These are phyloP conservation scores for Athalia cordata DNA, from an alignment of 2,888 invertebrate genomes.

Conservation along the genomic window DNA sequence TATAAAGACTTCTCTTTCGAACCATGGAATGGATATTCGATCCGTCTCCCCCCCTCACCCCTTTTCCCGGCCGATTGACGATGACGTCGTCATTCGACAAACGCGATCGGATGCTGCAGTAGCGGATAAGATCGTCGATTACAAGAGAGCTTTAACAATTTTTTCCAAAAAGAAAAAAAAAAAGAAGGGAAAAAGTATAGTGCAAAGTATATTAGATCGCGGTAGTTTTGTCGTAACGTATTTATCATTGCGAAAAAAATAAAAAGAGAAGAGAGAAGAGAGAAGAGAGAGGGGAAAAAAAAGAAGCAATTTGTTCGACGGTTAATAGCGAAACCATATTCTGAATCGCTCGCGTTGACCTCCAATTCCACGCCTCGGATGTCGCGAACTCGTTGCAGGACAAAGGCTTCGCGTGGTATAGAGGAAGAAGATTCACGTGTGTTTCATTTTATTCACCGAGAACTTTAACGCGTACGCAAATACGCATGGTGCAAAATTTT, in stretches of 20 bases:
- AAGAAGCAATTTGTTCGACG: conserved; percentile 18
- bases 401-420: conserved; percentile 29
- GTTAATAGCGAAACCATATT: conserved; percentile 37
- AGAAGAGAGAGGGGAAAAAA: too few relatives aligned
- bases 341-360: conserved; percentile 23
- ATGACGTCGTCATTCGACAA: too few relatives aligned
- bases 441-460: too few relatives aligned
- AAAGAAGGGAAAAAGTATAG: too few relatives aligned
- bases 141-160: too few relatives aligned
- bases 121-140: too few relatives aligned
- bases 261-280: neutral
- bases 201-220: too few relatives aligned
- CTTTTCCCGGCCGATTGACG: neutral
- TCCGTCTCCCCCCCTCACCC: neutral
- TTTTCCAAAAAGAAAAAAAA: too few relatives aligned
- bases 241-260: neutral
- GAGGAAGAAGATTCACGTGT: too few relatives aligned
- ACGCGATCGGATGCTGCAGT: too few relatives aligned
- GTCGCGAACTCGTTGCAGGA: conserved; percentile 29
- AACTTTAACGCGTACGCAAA: too few relatives aligned
- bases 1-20: neutral
- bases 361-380: conserved; percentile 7
- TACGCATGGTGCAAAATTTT: too few relatives aligned
- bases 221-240: neutral
- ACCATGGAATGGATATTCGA: conserved; percentile 25